These are phyloP conservation scores for Gryllus longicercus DNA, from an alignment of 2,888 invertebrate genomes.

Conservation along the genomic window DNA sequence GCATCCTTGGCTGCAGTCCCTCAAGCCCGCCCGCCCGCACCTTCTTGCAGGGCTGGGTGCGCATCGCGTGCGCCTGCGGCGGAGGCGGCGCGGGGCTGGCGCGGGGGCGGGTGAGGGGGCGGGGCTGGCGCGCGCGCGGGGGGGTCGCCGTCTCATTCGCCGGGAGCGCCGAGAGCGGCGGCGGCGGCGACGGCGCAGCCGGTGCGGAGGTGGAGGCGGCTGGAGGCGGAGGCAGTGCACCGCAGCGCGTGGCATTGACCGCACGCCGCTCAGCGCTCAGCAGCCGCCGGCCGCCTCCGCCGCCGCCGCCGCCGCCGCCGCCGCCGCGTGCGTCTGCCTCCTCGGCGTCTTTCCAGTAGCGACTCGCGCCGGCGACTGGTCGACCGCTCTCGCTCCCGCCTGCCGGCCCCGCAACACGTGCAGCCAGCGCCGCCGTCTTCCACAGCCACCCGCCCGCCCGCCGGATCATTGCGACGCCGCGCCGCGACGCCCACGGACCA, in stretches of 20 bases:
- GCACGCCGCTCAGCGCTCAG: background rate
- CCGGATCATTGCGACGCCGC: background rate
- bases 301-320: background rate
- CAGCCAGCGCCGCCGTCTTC: background rate
- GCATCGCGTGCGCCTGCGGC: too few relatives aligned
- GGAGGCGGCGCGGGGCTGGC: too few relatives aligned
- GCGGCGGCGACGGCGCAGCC: background rate
- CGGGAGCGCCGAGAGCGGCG: background rate
- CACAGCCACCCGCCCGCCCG: background rate
- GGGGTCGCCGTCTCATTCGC: background rate
- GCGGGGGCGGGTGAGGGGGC: too few relatives aligned
- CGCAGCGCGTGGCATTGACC: background rate
- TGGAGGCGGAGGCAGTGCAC: background rate
- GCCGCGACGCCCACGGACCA: background rate
- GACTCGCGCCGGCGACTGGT: background rate
- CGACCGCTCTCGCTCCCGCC: background rate
- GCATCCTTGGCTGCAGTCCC: too few relatives aligned
- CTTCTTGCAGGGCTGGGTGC: too few relatives aligned
- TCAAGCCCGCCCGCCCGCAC: too few relatives aligned
- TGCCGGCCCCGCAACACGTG: background rate
- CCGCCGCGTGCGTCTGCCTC: background rate
- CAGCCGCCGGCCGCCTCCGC: too few relatives aligned
- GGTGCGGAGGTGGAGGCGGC: background rate
- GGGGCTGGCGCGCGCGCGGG: too few relatives aligned
- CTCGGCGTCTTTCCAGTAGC: too few relatives aligned